Evolutionary conservation across 2,797 vertebrate genomes (phyloP).

Genomic region (Hemitrygon akajei): DNA sequence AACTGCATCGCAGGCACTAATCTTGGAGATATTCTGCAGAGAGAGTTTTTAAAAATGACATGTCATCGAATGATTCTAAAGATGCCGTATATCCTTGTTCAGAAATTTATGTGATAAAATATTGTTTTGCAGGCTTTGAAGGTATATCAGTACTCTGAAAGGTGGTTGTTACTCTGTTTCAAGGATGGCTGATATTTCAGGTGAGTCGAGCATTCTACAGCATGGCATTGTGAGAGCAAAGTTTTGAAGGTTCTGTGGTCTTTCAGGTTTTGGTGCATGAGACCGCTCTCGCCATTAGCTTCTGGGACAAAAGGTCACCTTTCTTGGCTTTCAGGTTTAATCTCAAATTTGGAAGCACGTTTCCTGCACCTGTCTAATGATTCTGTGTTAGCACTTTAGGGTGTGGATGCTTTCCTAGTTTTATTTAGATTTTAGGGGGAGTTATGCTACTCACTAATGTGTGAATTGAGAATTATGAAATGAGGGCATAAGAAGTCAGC

Average conservation of each 20-base stretch:
- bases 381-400: not conserved
- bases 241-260: not conserved
- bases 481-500: not conserved
- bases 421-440: not conserved
- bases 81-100: not conserved
- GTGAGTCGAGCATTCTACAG: not conserved
- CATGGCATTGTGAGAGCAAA: not conserved
- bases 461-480: not conserved
- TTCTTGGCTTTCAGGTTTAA: not conserved
- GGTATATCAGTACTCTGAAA: not conserved
- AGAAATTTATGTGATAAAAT: not conserved
- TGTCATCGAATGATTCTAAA: no score
- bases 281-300: not conserved
- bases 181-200: constrained; percentile 34
- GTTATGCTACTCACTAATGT: not conserved
- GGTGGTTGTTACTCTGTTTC: not conserved
- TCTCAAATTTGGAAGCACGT: not conserved
- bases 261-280: not conserved
- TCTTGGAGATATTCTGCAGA: not conserved
- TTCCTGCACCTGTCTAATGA: not conserved
- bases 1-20: not conserved
- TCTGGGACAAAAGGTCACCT: not conserved
- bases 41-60: not conserved
- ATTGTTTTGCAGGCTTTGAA: constrained; percentile 6
- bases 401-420: not conserved